These are phyloP conservation scores for Apodemus agrarius DNA, from an alignment of 2,797 vertebrate species.

Conservation along the genomic window DNA sequence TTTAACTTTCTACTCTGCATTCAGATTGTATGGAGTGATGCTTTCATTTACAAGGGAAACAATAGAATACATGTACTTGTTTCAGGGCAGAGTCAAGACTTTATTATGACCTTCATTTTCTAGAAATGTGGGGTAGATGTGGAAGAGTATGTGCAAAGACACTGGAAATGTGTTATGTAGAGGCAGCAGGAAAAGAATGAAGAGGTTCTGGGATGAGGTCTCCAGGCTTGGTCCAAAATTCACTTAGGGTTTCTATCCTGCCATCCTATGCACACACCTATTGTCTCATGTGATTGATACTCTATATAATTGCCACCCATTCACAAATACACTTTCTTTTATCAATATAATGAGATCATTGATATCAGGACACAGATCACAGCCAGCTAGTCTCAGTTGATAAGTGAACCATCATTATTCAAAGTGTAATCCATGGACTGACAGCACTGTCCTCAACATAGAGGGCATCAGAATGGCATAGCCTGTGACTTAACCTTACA, in stretches of 20 bases:
- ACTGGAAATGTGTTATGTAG: background rate
- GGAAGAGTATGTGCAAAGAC: background rate
- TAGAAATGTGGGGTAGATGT: background rate
- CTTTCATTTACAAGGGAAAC: background rate
- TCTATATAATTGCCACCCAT: background rate
- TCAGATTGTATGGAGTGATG: fast-evolving
- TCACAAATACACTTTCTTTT: background rate
- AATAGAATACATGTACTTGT: background rate
- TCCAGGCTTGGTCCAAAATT: background rate
- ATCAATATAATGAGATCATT: fast-evolving
- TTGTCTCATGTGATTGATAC: background rate
- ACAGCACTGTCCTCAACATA: fast-evolving
- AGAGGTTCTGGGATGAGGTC: background rate
- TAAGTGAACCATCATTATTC: background rate
- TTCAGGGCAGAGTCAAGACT: background rate
- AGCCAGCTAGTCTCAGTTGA: fast-evolving
- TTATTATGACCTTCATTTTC: slow-evolving; percentile 22
- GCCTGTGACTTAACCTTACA: background rate
- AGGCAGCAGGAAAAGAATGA: fast-evolving
- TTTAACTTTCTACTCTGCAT: background rate
- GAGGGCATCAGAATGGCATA: background rate
- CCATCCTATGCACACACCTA: too few relatives aligned
- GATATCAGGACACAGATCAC: background rate
- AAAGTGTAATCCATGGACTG: background rate
- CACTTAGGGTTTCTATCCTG: background rate